These are phyloP conservation scores for Drosophila kikkawai DNA, from an alignment of 1,140 invertebrate species.

Conservation along the genomic window DNA sequence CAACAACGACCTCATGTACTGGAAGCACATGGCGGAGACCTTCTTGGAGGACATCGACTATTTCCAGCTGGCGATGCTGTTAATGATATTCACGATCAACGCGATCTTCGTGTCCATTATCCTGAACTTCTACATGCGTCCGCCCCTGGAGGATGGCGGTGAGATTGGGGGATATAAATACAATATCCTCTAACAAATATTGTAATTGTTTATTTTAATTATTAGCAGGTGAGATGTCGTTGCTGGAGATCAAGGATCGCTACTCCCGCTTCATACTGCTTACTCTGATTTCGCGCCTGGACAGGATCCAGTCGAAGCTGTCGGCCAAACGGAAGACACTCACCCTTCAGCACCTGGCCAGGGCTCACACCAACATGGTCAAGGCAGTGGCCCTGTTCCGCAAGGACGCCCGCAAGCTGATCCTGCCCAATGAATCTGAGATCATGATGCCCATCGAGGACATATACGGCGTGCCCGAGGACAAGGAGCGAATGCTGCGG, in stretches of 20 bases:
- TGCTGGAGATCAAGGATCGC: conserved; percentile 81
- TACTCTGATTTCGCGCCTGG: conserved; percentile 72
- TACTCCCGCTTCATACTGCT: conserved; percentile 73
- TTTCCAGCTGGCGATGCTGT: conserved; percentile 64
- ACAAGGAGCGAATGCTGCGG: conserved; percentile 64
- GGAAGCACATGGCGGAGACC: conserved; percentile 60
- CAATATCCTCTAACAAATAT: no score
- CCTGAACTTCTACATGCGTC: conserved; percentile 52
- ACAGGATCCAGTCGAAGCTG: conserved; percentile 69
- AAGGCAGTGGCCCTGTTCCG: conserved; percentile 77
- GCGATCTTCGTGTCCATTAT: conserved; percentile 61
- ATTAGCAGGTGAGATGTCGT: conserved; percentile 46
- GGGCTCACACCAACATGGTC: conserved; percentile 69
- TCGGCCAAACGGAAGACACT: conserved; percentile 52
- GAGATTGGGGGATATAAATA: neutral
- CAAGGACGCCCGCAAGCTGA: conserved; percentile 75
- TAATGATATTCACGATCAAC: conserved; percentile 63
- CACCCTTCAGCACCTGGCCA: conserved; percentile 53
- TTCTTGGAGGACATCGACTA: conserved; percentile 58
- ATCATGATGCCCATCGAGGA: conserved; percentile 77
- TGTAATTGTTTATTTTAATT: no score
- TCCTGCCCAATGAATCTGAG: conserved; percentile 76
- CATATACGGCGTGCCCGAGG: conserved; percentile 73
- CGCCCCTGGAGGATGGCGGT: conserved; percentile 45
- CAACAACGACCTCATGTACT: conserved; percentile 70